phyloP scores from a whole-genome alignment of 2,797 vertebrate species.

The Buphagus erythrorhynchus region DNA sequence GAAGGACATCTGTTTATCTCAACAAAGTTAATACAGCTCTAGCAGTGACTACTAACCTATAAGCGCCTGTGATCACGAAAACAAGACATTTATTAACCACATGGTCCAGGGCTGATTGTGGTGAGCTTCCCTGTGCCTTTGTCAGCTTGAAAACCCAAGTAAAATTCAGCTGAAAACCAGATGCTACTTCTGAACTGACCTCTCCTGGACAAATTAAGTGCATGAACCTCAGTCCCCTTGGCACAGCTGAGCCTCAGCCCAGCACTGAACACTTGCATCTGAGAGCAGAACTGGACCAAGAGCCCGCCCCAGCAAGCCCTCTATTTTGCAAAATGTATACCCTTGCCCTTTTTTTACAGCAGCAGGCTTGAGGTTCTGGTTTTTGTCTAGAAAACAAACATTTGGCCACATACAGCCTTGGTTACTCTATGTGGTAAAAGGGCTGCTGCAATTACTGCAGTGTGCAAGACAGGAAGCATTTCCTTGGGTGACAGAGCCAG shows the following conservation, averaged over 20 bases:
- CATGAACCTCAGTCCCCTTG: neutral
- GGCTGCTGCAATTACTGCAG: neutral
- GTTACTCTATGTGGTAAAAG: neutral
- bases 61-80: neutral
- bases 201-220: neutral
- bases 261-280: neutral
- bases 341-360: neutral
- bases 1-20: neutral
- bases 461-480: neutral
- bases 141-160: neutral
- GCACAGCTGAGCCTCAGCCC: neutral
- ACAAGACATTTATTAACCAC: neutral
- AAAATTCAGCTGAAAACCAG: neutral
- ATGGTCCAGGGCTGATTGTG: neutral
- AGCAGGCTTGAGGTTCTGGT: neutral
- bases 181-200: neutral
- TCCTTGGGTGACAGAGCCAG: neutral
- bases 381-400: neutral
- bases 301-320: neutral
- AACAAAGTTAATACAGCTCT: neutral
- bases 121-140: neutral
- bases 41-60: neutral
- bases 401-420: neutral
- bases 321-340: accelerated
- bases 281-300: neutral